Evolutionary conservation across 1,140 invertebrate species (phyloP).

Genomic region (Copidosoma floridanum): DNA sequence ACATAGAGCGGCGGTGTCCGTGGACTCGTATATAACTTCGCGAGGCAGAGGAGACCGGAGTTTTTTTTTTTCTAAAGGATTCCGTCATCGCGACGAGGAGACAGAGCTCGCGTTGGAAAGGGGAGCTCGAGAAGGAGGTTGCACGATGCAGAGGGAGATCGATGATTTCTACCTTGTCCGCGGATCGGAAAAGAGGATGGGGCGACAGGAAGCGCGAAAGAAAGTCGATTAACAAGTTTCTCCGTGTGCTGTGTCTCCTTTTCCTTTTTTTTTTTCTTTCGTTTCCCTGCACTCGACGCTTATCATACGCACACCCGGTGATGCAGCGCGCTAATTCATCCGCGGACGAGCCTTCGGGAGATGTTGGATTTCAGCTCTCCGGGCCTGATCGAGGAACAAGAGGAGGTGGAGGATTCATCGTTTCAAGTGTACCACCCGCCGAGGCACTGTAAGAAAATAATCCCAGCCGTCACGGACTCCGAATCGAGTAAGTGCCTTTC

Average conservation of each 20-base stretch:
- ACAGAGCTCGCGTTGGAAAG: too few species aligned
- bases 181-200: background rate
- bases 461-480: background rate
- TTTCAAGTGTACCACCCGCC: too few species aligned
- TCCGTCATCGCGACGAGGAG: too few species aligned
- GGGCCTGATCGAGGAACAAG: too few species aligned
- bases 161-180: background rate
- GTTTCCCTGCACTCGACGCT: background rate
- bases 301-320: too few species aligned
- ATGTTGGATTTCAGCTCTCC: too few species aligned
- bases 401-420: too few species aligned
- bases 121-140: background rate
- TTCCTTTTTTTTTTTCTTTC: background rate
- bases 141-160: background rate
- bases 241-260: background rate
- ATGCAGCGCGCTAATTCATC: too few species aligned
- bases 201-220: conserved; percentile 1
- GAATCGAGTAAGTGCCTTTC: conserved; percentile 10
- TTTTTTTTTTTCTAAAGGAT: background rate
- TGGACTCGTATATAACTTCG: too few species aligned
- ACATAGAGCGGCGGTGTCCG: too few species aligned
- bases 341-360: too few species aligned
- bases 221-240: conserved; percentile 17
- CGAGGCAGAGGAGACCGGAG: background rate
- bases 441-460: background rate